Evolutionary conservation across 1,140 invertebrate genomes (phyloP).

Genomic region (Muscidifurax raptorellus): DNA sequence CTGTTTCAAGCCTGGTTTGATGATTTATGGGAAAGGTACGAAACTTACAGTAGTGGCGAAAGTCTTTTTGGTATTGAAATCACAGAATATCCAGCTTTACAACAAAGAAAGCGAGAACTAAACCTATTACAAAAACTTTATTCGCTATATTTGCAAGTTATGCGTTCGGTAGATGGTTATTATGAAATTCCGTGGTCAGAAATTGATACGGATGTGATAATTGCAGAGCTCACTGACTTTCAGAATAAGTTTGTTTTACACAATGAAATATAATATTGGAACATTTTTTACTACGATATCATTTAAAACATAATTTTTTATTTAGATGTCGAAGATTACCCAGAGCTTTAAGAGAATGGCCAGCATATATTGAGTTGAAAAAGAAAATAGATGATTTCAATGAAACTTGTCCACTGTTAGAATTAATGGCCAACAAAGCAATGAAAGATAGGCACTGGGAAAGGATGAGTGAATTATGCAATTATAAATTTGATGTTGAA

Average conservation of each 20-base stretch:
- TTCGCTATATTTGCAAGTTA: slow-evolving; percentile 85
- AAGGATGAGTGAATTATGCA: slow-evolving; percentile 82
- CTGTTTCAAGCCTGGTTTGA: slow-evolving; percentile 87
- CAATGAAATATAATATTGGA: background rate
- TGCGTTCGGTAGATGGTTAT: slow-evolving; percentile 89
- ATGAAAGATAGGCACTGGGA: slow-evolving; percentile 94
- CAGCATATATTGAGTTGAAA: slow-evolving; percentile 89
- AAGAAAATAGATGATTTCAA: slow-evolving; percentile 94
- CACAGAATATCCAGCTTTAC: slow-evolving; percentile 87
- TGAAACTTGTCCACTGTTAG: slow-evolving; percentile 89
- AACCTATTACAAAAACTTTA: slow-evolving; percentile 90
- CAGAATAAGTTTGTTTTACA: slow-evolving; percentile 81
- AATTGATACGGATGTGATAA: slow-evolving; percentile 89
- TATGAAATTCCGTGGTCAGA: slow-evolving; percentile 89
- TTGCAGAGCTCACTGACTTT: slow-evolving; percentile 86
- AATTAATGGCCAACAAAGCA: slow-evolving; percentile 92
- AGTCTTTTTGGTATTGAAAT: slow-evolving; percentile 87
- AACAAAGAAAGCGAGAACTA: slow-evolving; percentile 87
- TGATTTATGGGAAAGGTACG: slow-evolving; percentile 85
- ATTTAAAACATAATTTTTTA: background rate
- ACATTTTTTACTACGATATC: background rate
- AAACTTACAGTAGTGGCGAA: slow-evolving; percentile 88
- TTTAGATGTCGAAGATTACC: slow-evolving; percentile 86
- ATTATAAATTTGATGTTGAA: slow-evolving; percentile 86
- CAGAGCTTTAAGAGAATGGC: slow-evolving; percentile 90